Evolutionary conservation across 2,888 invertebrate species (phyloP), one percentile per base, ranked within the genome.

Genomic region (Acheta domesticus): DNA sequence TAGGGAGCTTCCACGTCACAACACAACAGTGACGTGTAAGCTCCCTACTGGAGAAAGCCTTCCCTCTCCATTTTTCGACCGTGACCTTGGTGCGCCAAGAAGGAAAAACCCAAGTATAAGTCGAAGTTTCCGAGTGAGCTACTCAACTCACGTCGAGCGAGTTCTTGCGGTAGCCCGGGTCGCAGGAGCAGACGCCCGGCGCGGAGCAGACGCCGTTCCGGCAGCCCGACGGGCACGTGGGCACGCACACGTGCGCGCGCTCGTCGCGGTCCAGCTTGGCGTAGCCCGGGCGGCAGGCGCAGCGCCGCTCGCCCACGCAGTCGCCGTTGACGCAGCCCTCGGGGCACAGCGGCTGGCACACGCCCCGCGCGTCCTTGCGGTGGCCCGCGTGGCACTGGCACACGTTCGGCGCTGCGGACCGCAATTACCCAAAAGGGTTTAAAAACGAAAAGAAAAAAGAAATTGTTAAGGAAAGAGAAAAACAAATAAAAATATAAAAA

Each of bases 261-360:
- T 73, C 48, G 4, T 75, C 76, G 19, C 74, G 62, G 74, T 79
- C 49, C 50, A 78, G 49, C 81, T 78, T 5, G 82, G 83, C 0
- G 84, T 89, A 92, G 76, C 93, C 93, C 73, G 89, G 86, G 20
- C 89, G 87, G 85, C 95, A 95, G 23, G 89, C 88, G 80, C 92
- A 92, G 77, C 82, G 84, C 81, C 88, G 87, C 2, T 89, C 88
- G 2, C 90, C 89, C 11, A 90, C 86, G 84, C 93, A 93, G 20
- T 88, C 87, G 14, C 92, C 91, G 83, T 91, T 78, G 80, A 85
- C 81, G 83, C 90, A 90, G 16, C 86, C 85, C 75, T 87, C 85
- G 79, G 87, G 86, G 80, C 88, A 87, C 78, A 73, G 21, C 11
- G 80, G 79, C 49, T 79, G 75, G 74, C 81, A 81, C 48, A 79